phyloP scores from a whole-genome alignment of 1,140 invertebrate genomes.

The Chelonus insularis region DNA sequence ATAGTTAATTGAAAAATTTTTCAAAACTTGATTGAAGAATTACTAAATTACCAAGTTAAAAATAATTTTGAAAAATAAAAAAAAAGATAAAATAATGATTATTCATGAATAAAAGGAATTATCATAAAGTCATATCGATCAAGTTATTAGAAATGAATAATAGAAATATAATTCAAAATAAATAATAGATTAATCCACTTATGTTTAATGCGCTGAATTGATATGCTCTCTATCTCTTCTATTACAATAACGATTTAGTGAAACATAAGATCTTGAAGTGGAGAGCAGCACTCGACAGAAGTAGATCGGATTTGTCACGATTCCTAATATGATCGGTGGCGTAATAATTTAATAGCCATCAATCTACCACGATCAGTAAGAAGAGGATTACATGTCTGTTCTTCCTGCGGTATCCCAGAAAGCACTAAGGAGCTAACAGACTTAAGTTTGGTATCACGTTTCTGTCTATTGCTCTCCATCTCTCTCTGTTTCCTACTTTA shows the following conservation, averaged over 20 bases:
- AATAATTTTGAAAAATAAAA: too few relatives aligned
- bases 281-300: slow-evolving; percentile 21
- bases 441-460: slow-evolving; percentile 54
- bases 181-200: too few relatives aligned
- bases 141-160: too few relatives aligned
- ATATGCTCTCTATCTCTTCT: not conserved
- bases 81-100: too few relatives aligned
- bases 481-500: slow-evolving; percentile 33
- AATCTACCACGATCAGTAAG: slow-evolving; percentile 46
- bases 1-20: too few relatives aligned
- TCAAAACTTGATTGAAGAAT: too few relatives aligned
- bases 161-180: too few relatives aligned
- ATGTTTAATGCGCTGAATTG: too few relatives aligned
- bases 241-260: slow-evolving; percentile 15
- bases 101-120: too few relatives aligned
- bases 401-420: slow-evolving; percentile 46
- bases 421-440: slow-evolving; percentile 58
- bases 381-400: slow-evolving; percentile 44
- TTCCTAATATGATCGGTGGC: slow-evolving; percentile 54
- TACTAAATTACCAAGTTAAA: too few relatives aligned
- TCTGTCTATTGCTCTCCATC: slow-evolving; percentile 34
- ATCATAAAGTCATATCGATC: too few relatives aligned
- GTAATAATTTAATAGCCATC: slow-evolving; percentile 60
- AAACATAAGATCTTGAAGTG: slow-evolving; percentile 20
- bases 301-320: slow-evolving; percentile 58